A percentile compares a stretch with the other conserved stretches of the same genome.
Evolutionary conservation across 2,888 invertebrate species (phyloP).

Genomic region (Phalangium opilio): DNA sequence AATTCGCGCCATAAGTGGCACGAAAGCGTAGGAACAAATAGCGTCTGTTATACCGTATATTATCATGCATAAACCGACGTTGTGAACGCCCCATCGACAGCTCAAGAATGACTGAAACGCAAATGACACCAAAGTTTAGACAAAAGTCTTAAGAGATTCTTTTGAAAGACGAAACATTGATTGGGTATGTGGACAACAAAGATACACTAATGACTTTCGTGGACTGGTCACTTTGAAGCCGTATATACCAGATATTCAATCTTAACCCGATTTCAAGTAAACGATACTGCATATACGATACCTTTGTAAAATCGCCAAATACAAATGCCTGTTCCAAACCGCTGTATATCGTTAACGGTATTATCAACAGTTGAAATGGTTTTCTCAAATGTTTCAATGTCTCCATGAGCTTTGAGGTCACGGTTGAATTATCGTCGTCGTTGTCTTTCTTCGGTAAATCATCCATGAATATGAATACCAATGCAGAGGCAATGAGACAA

Average conservation of each 20-base stretch:
- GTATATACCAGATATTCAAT: too few relatives aligned
- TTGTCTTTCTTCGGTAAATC: conserved; percentile 59
- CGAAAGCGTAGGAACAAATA: conserved; percentile 74
- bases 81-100: conserved; percentile 74
- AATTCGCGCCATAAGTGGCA: conserved; percentile 77
- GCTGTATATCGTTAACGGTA: conserved; percentile 90
- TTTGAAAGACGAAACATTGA: too few relatives aligned
- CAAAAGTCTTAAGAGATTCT: too few relatives aligned
- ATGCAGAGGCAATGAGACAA: conserved; percentile 64
- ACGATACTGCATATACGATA: too few relatives aligned
- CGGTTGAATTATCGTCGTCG: neutral
- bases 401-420: conserved; percentile 48
- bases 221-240: too few relatives aligned
- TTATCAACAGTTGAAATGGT: conserved; percentile 76
- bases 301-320: conserved; percentile 48
- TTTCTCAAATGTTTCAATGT: conserved; percentile 76
- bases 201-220: too few relatives aligned
- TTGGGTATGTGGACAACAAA: too few relatives aligned
- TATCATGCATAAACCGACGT: conserved; percentile 93
- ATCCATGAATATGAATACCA: conserved; percentile 76
- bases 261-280: too few relatives aligned
- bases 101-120: conserved; percentile 58
- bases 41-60: conserved; percentile 90
- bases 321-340: conserved; percentile 97
- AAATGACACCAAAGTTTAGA: too few relatives aligned